These are phyloP conservation scores for Cheilosia soror DNA, from an alignment of 2,888 invertebrate genomes.

Conservation along the genomic window DNA sequence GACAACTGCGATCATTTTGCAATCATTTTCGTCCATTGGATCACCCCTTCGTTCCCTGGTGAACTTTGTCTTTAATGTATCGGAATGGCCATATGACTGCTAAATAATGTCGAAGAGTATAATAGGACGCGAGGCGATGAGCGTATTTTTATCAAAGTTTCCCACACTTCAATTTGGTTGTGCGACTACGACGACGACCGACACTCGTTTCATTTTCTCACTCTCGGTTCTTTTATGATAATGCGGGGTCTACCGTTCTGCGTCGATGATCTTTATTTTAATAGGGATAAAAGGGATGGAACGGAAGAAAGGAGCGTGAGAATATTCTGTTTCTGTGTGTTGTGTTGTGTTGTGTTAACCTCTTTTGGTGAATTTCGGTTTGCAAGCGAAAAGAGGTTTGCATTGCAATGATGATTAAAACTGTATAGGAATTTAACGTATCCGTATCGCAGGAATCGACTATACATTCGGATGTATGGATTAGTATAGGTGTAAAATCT, in stretches of 20 bases:
- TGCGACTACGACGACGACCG: constrained; percentile 33
- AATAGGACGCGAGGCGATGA: constrained; percentile 20
- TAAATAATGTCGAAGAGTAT: constrained; percentile 1
- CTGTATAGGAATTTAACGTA: not conserved
- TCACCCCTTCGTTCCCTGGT: constrained; percentile 23
- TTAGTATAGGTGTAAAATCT: not conserved
- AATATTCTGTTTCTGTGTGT: constrained; percentile 54
- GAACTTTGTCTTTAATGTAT: constrained; percentile 43
- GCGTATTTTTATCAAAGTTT: constrained; percentile 49
- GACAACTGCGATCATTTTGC: constrained; percentile 33
- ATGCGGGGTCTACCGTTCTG: constrained; percentile 66
- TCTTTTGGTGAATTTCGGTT: constrained; percentile 31
- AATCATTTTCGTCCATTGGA: constrained; percentile 32
- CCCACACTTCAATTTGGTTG: constrained; percentile 56
- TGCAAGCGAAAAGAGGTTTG: constrained; percentile 28
- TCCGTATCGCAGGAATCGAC: not conserved
- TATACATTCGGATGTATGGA: not conserved
- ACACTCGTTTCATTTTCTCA: constrained; percentile 60
- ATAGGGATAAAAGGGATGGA: constrained; percentile 64
- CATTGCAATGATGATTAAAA: constrained; percentile 17
- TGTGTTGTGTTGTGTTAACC: constrained; percentile 29
- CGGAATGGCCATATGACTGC: constrained; percentile 60
- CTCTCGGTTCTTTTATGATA: constrained; percentile 62
- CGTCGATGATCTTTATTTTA: constrained; percentile 66
- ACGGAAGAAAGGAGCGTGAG: constrained; percentile 69